Conservation (phyloP, 2,888 invertebrate genomes). For the Achlya flavicornis region DNA sequence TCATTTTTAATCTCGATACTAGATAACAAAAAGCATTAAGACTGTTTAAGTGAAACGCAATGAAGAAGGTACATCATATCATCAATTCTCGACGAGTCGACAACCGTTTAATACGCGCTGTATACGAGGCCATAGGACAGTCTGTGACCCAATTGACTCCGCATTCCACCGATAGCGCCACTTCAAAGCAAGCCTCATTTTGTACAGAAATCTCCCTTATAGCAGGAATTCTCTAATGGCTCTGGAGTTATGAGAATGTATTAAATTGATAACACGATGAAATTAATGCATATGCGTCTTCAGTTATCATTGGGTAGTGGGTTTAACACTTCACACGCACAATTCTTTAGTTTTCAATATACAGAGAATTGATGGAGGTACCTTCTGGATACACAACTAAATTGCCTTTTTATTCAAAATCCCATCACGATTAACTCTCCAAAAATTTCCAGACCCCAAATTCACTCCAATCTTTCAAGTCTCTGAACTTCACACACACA, state of each 20-base stretch:
- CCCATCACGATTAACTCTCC: too few species aligned
- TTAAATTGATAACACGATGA: neutral
- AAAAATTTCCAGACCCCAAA: too few species aligned
- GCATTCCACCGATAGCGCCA: slow-evolving; percentile 32
- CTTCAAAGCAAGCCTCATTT: neutral
- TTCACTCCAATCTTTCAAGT: too few species aligned
- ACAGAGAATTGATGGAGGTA: too few species aligned
- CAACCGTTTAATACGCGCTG: slow-evolving; percentile 36
- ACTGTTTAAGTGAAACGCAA: too few species aligned
- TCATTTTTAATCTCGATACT: too few species aligned
- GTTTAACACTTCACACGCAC: too few species aligned
- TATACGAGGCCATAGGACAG: slow-evolving; percentile 20
- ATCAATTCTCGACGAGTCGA: slow-evolving; percentile 39
- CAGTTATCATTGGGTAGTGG: neutral
- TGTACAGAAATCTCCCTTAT: slow-evolving; percentile 3
- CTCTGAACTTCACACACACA: too few species aligned
- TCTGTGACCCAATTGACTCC: slow-evolving; percentile 29
- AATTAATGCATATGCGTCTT: neutral
- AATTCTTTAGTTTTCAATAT: too few species aligned
- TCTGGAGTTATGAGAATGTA: neutral
- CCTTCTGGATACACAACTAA: too few species aligned
- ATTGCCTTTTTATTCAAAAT: too few species aligned
- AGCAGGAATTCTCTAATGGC: slow-evolving; percentile 1
- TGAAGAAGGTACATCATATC: slow-evolving; percentile 26
- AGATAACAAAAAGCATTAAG: too few species aligned